These are phyloP conservation scores for Hymenopus coronatus DNA, from an alignment of 2,888 invertebrate genomes.

Conservation along the genomic window DNA sequence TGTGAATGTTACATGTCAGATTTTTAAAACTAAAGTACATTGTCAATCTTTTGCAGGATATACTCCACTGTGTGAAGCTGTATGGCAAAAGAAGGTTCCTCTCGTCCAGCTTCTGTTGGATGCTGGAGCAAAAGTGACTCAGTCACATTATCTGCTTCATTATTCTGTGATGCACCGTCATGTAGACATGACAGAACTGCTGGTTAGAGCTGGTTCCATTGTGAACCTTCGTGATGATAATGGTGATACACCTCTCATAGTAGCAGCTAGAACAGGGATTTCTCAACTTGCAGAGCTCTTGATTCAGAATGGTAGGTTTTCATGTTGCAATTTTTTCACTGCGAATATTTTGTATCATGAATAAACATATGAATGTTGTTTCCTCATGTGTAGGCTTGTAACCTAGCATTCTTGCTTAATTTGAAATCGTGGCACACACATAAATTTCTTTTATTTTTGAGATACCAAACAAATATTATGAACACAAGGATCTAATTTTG, in stretches of 20 bases:
- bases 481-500: too few relatives aligned
- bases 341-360: background rate
- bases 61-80: slow-evolving; percentile 69
- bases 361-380: too few relatives aligned
- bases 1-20: too few relatives aligned
- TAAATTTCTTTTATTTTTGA: too few relatives aligned
- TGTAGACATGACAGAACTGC: slow-evolving; percentile 55
- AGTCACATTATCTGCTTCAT: slow-evolving; percentile 67
- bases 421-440: too few relatives aligned
- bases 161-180: slow-evolving; percentile 63
- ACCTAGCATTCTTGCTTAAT: too few relatives aligned
- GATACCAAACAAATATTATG: too few relatives aligned
- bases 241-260: slow-evolving; percentile 67
- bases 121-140: slow-evolving; percentile 66
- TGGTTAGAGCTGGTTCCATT: slow-evolving; percentile 57
- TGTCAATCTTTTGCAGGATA: slow-evolving; percentile 49
- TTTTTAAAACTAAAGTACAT: too few relatives aligned
- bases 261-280: slow-evolving; percentile 55
- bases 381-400: too few relatives aligned
- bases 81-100: slow-evolving; percentile 60
- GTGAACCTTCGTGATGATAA: slow-evolving; percentile 62
- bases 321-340: background rate
- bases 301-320: slow-evolving; percentile 53
- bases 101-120: slow-evolving; percentile 59
- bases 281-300: slow-evolving; percentile 54